phyloP scores from a whole-genome alignment of 1,140 invertebrate genomes.

The Sycophaga agraensis region DNA sequence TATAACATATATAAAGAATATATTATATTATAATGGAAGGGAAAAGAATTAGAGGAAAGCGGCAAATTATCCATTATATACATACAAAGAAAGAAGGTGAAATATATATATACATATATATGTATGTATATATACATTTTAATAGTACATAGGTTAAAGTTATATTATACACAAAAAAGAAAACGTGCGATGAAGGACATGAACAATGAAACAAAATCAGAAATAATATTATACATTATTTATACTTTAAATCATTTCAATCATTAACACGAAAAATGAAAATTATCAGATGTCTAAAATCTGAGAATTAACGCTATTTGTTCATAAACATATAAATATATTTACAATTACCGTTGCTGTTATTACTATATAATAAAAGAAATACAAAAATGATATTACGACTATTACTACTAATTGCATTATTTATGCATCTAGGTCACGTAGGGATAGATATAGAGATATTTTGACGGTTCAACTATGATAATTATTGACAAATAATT shows the following conservation, averaged over 20 bases:
- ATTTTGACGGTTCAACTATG: conserved; percentile 5
- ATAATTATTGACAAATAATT: background rate
- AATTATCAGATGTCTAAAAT: too few species aligned
- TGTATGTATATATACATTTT: background rate
- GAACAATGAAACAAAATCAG: background rate
- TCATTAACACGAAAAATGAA: conserved; percentile 35
- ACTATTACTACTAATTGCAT: conserved; percentile 11
- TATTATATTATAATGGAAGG: too few species aligned
- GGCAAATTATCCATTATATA: too few species aligned
- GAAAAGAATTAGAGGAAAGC: too few species aligned
- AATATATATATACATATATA: background rate
- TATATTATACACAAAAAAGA: background rate
- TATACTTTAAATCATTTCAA: conserved; percentile 30
- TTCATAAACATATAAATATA: conserved; percentile 36
- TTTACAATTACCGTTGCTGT: conserved; percentile 42
- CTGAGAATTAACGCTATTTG: conserved; percentile 33
- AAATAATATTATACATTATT: conserved; percentile 15
- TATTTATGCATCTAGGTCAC: background rate
- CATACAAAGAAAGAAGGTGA: background rate
- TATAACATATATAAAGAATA: too few species aligned
- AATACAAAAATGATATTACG: conserved; percentile 1
- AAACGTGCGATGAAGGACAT: background rate
- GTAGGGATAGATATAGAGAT: conserved; percentile 6
- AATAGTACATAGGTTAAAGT: background rate
- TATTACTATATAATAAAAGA: conserved; percentile 32